Percentiles rank a stretch among this genome's conserved stretches.
Evolutionary conservation across 2,797 vertebrate species (phyloP).

Genomic region (Anguilla megastoma): DNA sequence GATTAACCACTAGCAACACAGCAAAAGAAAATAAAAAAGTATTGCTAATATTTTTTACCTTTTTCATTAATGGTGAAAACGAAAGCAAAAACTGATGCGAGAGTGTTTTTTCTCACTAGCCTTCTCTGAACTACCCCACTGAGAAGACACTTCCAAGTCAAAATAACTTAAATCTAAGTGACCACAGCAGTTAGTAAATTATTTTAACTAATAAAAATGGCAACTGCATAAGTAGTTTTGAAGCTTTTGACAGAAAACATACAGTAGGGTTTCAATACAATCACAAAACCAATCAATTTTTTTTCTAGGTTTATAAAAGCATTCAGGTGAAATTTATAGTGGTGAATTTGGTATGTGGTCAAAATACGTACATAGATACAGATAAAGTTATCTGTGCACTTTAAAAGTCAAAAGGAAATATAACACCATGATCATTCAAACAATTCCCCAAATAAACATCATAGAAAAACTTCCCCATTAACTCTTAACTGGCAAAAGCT

Average conservation of each 20-base stretch:
- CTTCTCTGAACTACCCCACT: background rate
- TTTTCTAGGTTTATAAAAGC: background rate
- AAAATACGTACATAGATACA: background rate
- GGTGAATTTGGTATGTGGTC: background rate
- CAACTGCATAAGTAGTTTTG: background rate
- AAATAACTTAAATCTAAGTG: background rate
- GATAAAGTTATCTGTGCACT: background rate
- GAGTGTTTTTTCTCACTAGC: background rate
- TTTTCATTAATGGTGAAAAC: background rate
- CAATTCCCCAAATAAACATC: background rate
- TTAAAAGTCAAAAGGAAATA: background rate
- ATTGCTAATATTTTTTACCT: background rate
- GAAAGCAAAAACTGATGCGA: background rate
- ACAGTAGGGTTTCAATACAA: background rate
- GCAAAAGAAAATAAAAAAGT: background rate
- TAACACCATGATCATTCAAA: constrained; percentile 1
- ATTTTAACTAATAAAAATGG: background rate
- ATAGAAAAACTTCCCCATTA: background rate
- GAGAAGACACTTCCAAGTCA: background rate
- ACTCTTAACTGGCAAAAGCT: background rate
- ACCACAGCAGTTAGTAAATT: background rate
- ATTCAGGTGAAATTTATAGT: background rate
- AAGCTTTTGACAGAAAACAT: background rate
- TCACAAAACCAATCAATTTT: background rate
- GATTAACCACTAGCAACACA: background rate